Percentiles rank a stretch among this genome's conserved stretches.
phyloP scores from a whole-genome alignment of 1,140 invertebrate species.

The Teleogryllus occipitalis region DNA sequence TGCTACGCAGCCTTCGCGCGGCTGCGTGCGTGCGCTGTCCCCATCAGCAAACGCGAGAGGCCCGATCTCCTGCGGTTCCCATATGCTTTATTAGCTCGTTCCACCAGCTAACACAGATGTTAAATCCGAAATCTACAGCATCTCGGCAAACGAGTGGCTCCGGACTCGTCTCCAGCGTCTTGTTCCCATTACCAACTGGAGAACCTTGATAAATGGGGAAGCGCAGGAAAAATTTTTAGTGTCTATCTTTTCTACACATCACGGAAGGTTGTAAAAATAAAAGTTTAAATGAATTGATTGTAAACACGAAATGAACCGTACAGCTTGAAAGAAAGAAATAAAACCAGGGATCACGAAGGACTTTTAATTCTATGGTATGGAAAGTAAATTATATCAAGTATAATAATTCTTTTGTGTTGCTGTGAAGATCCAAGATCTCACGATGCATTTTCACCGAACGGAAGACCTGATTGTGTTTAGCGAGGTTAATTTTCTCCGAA shows the following conservation, averaged over 20 bases:
- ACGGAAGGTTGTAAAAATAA: neutral
- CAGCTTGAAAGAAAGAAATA: neutral
- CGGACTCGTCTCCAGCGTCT: too few species aligned
- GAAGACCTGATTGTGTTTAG: neutral
- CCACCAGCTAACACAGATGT: too few species aligned
- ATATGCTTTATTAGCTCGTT: too few species aligned
- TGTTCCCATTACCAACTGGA: too few species aligned
- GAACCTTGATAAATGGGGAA: too few species aligned
- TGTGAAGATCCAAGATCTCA: neutral
- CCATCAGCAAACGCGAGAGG: too few species aligned
- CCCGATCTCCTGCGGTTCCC: too few species aligned
- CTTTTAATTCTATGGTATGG: neutral
- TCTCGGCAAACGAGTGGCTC: too few species aligned
- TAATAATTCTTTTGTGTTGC: neutral
- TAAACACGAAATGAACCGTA: neutral
- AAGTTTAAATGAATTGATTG: neutral
- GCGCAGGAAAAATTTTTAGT: too few species aligned
- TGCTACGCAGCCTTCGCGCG: too few species aligned
- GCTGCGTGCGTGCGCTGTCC: too few species aligned
- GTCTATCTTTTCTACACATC: neutral
- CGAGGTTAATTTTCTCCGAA: neutral
- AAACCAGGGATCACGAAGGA: neutral
- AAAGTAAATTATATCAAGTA: neutral
- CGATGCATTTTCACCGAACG: neutral
- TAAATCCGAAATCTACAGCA: too few species aligned